Conservation (phyloP, 2,113 vertebrate species). For the Labeo catla region DNA sequence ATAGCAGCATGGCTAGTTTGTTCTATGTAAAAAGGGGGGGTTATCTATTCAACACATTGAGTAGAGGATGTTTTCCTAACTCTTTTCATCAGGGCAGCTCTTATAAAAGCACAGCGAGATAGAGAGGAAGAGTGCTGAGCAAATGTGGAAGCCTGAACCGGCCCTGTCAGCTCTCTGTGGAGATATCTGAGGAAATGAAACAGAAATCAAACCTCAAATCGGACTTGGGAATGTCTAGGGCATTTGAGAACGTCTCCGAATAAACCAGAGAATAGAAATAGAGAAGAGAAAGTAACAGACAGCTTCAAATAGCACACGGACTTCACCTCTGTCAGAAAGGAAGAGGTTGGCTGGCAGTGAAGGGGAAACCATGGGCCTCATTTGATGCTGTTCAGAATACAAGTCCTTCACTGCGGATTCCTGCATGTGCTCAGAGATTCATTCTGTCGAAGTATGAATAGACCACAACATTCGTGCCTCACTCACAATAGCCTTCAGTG, state of each 20-base stretch:
- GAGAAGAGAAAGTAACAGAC: constrained; percentile 47
- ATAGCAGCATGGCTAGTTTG: constrained; percentile 2
- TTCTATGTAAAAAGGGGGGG: constrained; percentile 2
- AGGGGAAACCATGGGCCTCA: constrained; percentile 13
- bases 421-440: constrained; percentile 5
- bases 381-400: constrained; percentile 8
- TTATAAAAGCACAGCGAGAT: constrained; percentile 9
- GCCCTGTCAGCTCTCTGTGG: background rate
- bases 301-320: constrained; percentile 17
- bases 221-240: constrained; percentile 9
- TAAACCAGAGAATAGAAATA: constrained; percentile 11
- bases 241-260: background rate
- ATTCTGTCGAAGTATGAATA: constrained; percentile 39
- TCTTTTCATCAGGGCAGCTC: constrained; percentile 27
- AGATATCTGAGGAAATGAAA: constrained; percentile 42
- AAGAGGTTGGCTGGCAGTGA: background rate
- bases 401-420: constrained; percentile 13
- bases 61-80: constrained; percentile 39
- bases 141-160: constrained; percentile 27
- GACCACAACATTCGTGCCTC: background rate
- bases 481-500: constrained; percentile 27
- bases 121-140: constrained; percentile 13
- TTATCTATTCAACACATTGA: constrained; percentile 18
- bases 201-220: background rate
- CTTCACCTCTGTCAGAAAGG: constrained; percentile 18